Conservation (phyloP, 2,888 invertebrate species). For the Sesia bembeciformis region DNA sequence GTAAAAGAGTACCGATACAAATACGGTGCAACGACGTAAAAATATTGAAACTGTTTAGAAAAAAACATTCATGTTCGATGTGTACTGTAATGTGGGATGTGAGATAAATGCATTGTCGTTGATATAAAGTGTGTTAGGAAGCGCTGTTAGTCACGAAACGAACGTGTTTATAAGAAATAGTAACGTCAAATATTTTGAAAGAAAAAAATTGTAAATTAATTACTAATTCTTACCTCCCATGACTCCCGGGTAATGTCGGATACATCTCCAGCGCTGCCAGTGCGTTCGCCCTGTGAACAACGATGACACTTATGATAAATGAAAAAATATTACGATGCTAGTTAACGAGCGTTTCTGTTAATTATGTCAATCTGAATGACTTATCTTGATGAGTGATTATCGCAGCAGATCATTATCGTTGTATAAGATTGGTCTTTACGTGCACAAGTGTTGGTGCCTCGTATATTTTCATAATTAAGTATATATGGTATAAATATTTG, state of each 20-base stretch:
- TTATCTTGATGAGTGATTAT: slow-evolving; percentile 47
- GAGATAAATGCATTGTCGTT: slow-evolving; percentile 34
- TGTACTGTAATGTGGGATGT: slow-evolving; percentile 64
- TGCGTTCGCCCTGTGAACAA: slow-evolving; percentile 60
- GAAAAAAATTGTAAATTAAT: not conserved
- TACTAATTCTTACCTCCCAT: slow-evolving; percentile 87
- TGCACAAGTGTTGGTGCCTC: too few relatives aligned
- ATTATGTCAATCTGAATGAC: slow-evolving; percentile 19
- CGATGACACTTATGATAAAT: not conserved
- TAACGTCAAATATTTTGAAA: slow-evolving; percentile 1
- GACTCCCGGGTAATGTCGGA: slow-evolving; percentile 89
- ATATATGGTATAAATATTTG: too few relatives aligned
- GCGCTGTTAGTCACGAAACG: not conserved
- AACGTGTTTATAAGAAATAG: not conserved
- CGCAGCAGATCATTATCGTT: not conserved
- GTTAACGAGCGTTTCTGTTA: too few relatives aligned
- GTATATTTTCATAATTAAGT: too few relatives aligned
- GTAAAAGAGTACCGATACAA: slow-evolving; percentile 12
- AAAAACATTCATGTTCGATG: slow-evolving; percentile 51
- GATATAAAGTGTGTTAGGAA: slow-evolving; percentile 26
- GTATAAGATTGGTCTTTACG: not conserved
- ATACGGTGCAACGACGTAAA: slow-evolving; percentile 17
- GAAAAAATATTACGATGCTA: slow-evolving; percentile 1
- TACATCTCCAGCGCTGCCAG: slow-evolving; percentile 82
- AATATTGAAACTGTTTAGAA: slow-evolving; percentile 17